Base-by-base conservation (phyloP, 2,888 invertebrate genomes). In the Monochamus alternatus region DNA sequence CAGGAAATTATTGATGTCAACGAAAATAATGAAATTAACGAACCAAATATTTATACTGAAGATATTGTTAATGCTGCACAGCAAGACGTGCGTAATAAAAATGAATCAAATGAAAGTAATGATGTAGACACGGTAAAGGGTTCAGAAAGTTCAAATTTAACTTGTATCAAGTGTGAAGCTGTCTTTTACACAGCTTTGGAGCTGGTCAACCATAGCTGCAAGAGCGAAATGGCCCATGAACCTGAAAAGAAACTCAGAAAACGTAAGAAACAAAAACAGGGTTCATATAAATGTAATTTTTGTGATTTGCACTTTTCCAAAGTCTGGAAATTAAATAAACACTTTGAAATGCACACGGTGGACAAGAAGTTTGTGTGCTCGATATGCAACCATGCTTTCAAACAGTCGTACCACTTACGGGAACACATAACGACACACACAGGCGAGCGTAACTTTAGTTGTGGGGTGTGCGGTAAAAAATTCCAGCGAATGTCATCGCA, bases 361-460 rank as follows among this genome's bases (percentile, higher is more conserved):
- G 78, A 81, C 72, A 82, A 78, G 74, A 83, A 77, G 69, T 81
- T 60, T 66, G 43, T 68, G 7, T 82, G 80, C 60, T 68, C 74
- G 5, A 78, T 75, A 68, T 84, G 84, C 65, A 78, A 81, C 9
- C 86, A 84, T 73, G 77, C 80, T 22, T 87, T 86, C 75, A 87
- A 86, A 77, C 84, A 86, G 70, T 80, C 81, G 0, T 84, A 79
- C 76, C 86, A 86, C 75, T 75, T 87, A 12, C 81, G 83, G 9
- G 87, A 87, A 73, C 87, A 87, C 73, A 72, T 86, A 58, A 83
- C 85, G 2, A 80, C 81, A 1, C 87, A 87, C 70, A 87, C 86
- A 1, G 86, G 86, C 3, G 86, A 86, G 67, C 83, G 82, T 52
- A 86, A 85, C 55, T 87, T 84, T 73, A 79, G 77, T 10, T 88